These are phyloP conservation scores for Apus apus DNA, from an alignment of 2,113 vertebrate genomes.

Conservation along the genomic window DNA sequence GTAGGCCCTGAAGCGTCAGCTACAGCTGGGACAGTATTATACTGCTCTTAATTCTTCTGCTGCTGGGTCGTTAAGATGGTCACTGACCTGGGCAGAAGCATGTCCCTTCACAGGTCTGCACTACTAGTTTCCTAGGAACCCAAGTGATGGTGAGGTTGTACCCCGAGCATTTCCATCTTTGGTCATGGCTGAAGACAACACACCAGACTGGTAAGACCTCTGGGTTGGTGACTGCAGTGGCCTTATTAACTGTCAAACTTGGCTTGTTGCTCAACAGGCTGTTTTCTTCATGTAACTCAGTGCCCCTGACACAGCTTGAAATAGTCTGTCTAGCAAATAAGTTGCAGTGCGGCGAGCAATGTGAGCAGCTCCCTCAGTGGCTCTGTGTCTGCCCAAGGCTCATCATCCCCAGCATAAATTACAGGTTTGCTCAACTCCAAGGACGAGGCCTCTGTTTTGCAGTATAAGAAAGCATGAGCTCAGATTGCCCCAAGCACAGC, in stretches of 20 bases:
- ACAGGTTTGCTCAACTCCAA: background rate
- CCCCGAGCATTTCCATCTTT: background rate
- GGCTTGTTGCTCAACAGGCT: background rate
- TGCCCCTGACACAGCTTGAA: background rate
- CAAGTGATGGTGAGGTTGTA: background rate
- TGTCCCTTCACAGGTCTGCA: background rate
- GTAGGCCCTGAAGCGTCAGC: background rate
- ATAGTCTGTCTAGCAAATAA: background rate
- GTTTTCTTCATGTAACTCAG: background rate
- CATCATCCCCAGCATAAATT: background rate
- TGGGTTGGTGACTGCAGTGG: background rate
- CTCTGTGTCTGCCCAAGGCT: background rate
- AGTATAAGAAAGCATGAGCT: background rate
- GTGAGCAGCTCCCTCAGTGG: background rate
- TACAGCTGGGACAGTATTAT: background rate
- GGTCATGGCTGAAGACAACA: background rate
- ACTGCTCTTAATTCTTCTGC: background rate
- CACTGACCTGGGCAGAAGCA: background rate
- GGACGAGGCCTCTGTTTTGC: background rate
- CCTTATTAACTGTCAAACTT: background rate
- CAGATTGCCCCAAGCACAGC: background rate
- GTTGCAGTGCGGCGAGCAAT: accelerated
- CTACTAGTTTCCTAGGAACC: background rate
- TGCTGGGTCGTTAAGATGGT: background rate
- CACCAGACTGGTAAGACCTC: background rate